A percentile compares a stretch with the other conserved stretches of the same genome.
These are phyloP conservation scores for Lichenostomus cassidix DNA, from an alignment of 2,113 vertebrate genomes.

Conservation along the genomic window DNA sequence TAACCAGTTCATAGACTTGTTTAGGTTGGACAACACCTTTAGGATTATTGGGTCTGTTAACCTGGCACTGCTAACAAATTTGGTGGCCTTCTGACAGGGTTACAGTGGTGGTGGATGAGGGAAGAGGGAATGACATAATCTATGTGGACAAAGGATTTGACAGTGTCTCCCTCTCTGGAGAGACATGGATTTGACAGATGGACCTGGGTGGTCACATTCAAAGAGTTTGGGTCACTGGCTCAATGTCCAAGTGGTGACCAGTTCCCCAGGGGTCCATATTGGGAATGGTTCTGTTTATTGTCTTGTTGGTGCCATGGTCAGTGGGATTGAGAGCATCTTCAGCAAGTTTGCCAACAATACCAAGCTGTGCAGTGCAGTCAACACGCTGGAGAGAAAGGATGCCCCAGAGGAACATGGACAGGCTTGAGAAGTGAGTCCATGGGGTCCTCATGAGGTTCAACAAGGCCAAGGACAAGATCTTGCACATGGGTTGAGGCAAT, in stretches of 20 bases:
- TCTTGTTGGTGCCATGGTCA: background rate
- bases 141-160: background rate
- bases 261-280: background rate
- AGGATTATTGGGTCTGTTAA: background rate
- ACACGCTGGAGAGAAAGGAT: background rate
- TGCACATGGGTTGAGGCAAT: background rate
- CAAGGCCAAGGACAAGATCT: background rate
- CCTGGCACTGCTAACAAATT: background rate
- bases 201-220: background rate
- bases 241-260: background rate
- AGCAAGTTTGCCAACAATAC: background rate
- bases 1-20: background rate
- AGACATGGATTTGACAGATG: background rate
- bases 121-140: background rate
- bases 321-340: fast-evolving
- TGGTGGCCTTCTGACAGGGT: background rate
- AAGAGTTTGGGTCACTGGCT: background rate
- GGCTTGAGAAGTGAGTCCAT: background rate
- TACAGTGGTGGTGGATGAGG: background rate
- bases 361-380: fast-evolving
- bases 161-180: background rate
- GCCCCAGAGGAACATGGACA: background rate
- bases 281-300: background rate
- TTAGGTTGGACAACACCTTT: background rate
- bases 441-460: background rate